Percentiles rank a stretch among this genome's conserved stretches.
phyloP scores from a whole-genome alignment of 1,140 invertebrate genomes.

The Telenomus remus region DNA sequence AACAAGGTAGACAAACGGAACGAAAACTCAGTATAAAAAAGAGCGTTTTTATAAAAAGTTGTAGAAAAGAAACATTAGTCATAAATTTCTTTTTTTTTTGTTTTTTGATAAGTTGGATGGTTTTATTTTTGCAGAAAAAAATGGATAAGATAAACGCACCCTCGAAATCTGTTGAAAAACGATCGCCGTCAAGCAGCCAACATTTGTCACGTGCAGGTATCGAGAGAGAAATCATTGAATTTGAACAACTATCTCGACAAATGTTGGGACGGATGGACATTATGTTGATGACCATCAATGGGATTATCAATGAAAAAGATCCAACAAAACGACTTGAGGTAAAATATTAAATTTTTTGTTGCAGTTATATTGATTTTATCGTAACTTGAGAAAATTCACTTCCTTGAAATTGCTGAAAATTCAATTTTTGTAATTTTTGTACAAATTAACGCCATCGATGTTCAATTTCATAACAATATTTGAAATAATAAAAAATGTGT shows the following conservation, averaged over 20 bases:
- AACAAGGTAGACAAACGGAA: conserved; percentile 38
- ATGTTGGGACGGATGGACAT: conserved; percentile 82
- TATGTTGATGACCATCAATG: conserved; percentile 81
- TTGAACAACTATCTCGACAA: conserved; percentile 78
- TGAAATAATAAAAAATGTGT: too few relatives aligned
- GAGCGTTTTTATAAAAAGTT: too few relatives aligned
- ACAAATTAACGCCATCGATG: too few relatives aligned
- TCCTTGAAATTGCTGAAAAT: too few relatives aligned
- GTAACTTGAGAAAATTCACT: too few relatives aligned
- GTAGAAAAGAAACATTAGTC: too few relatives aligned
- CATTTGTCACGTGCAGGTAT: conserved; percentile 68
- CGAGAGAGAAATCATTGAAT: conserved; percentile 75
- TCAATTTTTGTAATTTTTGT: too few relatives aligned
- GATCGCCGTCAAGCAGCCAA: conserved; percentile 12
- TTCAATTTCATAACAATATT: too few relatives aligned
- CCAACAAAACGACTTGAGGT: conserved; percentile 81
- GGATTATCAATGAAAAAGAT: conserved; percentile 81
- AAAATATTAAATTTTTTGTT: conserved; percentile 13
- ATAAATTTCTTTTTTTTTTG: conserved; percentile 13
- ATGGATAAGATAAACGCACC: conserved; percentile 44
- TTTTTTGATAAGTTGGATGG: neutral
- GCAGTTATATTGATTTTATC: too few relatives aligned
- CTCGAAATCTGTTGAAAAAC: conserved; percentile 25
- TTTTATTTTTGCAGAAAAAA: conserved; percentile 44
- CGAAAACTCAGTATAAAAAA: too few relatives aligned